Evolutionary conservation across 2,888 invertebrate genomes (phyloP), one percentile per base, ranked within the genome.

Genomic region (Apotomis capreana): DNA sequence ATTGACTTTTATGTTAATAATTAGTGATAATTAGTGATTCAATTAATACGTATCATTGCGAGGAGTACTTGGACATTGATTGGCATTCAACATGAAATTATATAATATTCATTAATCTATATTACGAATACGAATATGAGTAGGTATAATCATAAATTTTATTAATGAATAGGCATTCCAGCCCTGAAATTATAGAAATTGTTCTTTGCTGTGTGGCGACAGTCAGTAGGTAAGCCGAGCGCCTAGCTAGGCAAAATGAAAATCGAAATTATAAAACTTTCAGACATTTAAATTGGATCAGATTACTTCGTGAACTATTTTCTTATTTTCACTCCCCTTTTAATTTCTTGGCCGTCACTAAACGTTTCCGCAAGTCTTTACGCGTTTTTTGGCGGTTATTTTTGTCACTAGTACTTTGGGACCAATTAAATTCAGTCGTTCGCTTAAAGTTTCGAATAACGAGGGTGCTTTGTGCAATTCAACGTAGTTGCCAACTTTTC

Each of bases 201-300:
- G n/a, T n/a, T n/a, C n/a, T n/a, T n/a, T n/a, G n/a, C n/a, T n/a
- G n/a, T n/a, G n/a, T n/a, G n/a, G n/a, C n/a, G n/a, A n/a, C n/a
- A n/a, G n/a, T n/a, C n/a, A n/a, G n/a, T n/a, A n/a, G n/a, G n/a
- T n/a, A n/a, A n/a, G n/a, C n/a, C n/a, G n/a, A n/a, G n/a, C n/a
- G n/a, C n/a, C n/a, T n/a, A n/a, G 26, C 26, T 26, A 26, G 12
- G 12, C 26, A 12, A 51, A 67, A 51, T 67, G 57, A 71, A 57
- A 71, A 67, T 44, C 40, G 13, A 40, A 62, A 67, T 61, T 51
- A 67, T 61, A 54, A 61, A 69, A 54, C 54, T 69, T 44, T 68
- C 44, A 60, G 52, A 51, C 52, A 26, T 60, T 44, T 60, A 52
- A 68, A 68, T 59, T 68, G 52, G 52, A 60, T 54, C 52, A 36